Evolutionary conservation across 2,797 vertebrate species (phyloP).

Genomic region (Anabacerthia variegaticeps): DNA sequence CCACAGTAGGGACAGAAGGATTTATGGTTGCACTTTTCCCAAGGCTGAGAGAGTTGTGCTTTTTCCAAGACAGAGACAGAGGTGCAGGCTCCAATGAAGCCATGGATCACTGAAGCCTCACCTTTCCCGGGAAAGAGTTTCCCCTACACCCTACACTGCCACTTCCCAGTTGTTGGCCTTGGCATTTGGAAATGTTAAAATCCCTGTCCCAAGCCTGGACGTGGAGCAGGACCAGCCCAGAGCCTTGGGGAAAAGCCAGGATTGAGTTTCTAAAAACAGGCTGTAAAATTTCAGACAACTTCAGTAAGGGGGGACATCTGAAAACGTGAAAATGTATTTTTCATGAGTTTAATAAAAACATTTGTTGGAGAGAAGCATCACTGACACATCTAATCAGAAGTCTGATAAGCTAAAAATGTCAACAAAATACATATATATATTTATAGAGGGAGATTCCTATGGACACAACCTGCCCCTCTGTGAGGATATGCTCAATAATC

Average conservation of each 20-base stretch:
- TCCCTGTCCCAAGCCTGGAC: neutral
- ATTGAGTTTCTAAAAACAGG: fast-evolving
- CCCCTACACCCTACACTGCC: fast-evolving
- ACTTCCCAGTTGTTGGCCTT: too few relatives aligned
- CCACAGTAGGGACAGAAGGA: neutral
- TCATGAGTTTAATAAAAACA: neutral
- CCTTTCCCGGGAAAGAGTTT: neutral
- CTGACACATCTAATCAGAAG: neutral
- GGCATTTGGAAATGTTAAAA: neutral
- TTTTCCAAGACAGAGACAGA: neutral
- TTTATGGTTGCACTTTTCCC: neutral
- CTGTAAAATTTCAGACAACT: neutral
- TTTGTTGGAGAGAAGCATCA: neutral
- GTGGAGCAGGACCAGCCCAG: neutral
- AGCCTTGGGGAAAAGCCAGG: neutral
- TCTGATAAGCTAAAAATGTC: neutral
- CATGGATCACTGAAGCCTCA: neutral
- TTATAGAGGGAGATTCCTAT: too few relatives aligned
- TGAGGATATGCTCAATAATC: neutral
- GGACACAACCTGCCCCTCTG: neutral
- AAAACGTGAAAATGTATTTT: neutral
- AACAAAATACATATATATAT: fast-evolving
- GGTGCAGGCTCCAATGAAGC: fast-evolving
- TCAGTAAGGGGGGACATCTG: neutral
- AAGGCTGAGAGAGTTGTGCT: fast-evolving